These are phyloP conservation scores for Poecile montanus DNA, from an alignment of 2,797 vertebrate genomes.

Conservation along the genomic window DNA sequence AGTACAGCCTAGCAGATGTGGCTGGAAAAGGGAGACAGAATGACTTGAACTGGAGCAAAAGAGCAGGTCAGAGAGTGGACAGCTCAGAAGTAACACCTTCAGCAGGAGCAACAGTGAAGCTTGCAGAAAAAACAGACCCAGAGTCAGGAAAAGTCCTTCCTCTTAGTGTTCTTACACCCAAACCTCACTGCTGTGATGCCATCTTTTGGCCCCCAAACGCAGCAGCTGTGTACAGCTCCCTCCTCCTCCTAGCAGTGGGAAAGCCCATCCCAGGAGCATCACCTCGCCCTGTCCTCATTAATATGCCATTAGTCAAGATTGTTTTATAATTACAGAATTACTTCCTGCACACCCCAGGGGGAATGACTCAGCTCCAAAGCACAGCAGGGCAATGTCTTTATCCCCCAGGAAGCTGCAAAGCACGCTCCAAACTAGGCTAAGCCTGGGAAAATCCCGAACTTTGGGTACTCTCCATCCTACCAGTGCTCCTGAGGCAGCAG, in stretches of 20 bases:
- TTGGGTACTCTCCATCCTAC: neutral
- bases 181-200: neutral
- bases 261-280: neutral
- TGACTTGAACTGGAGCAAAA: neutral
- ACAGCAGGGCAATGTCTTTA: neutral
- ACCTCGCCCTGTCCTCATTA: neutral
- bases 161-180: neutral
- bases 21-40: neutral
- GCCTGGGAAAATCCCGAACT: neutral
- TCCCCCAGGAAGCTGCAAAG: neutral
- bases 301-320: neutral
- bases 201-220: neutral
- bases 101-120: neutral
- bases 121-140: neutral
- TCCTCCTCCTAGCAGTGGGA: neutral
- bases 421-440: neutral
- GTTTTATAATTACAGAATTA: constrained; percentile 13
- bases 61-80: neutral
- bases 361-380: neutral
- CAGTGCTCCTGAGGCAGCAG: neutral
- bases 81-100: neutral
- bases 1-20: neutral
- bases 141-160: neutral
- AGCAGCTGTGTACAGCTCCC: neutral
- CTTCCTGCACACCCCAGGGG: neutral